Conservation (phyloP, 2,888 invertebrate species). For the Cheilosia vulpina region DNA sequence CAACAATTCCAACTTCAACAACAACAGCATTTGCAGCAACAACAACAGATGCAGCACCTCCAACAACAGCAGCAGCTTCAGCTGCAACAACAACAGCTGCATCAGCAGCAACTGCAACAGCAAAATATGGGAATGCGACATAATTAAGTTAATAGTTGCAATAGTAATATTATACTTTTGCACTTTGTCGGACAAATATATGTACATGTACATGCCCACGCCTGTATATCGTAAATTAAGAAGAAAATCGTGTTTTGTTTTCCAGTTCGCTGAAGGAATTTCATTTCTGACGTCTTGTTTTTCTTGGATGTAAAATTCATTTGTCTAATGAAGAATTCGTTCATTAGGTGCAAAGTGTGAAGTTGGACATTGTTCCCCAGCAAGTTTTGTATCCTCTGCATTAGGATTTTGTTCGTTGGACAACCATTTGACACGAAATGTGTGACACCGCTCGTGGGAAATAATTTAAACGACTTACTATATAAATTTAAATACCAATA, state of each 20-base stretch:
- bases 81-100: conserved; percentile 77
- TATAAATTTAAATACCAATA: conserved; percentile 13
- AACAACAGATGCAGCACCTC: conserved; percentile 65
- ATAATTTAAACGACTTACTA: not conserved
- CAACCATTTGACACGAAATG: no score
- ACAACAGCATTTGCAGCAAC: conserved; percentile 76
- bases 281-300: no score
- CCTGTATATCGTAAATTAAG: no score
- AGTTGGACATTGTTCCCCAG: no score
- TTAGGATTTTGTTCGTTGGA: no score
- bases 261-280: no score
- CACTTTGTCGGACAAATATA: conserved; percentile 6
- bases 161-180: not conserved
- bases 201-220: not conserved
- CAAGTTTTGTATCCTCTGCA: no score
- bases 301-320: no score
- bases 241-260: no score
- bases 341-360: no score
- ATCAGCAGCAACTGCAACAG: conserved; percentile 76
- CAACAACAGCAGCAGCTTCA: conserved; percentile 76
- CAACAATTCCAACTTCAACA: conserved; percentile 77
- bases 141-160: conserved; percentile 50
- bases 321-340: no score
- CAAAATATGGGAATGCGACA: conserved; percentile 80
- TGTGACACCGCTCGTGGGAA: no score